Conservation (phyloP, 2,113 vertebrate genomes). For the Serilophus lunatus region DNA sequence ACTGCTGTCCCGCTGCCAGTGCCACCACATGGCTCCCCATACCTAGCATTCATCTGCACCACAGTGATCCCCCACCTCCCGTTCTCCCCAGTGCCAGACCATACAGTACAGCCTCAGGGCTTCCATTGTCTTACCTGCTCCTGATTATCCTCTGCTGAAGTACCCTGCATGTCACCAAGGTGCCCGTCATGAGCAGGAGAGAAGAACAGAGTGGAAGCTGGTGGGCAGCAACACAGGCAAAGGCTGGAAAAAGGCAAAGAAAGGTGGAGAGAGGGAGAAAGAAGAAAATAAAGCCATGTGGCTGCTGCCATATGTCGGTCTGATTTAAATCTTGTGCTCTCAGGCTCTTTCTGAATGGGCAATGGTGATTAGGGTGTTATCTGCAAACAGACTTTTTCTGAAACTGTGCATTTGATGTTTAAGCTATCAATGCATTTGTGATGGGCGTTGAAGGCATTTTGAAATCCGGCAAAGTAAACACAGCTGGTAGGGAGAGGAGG, state of each 20-base stretch:
- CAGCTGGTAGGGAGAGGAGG: not conserved
- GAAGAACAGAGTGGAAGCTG: not conserved
- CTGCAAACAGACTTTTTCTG: not conserved
- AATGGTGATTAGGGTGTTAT: not conserved
- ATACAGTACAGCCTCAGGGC: not conserved
- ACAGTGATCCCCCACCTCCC: not conserved
- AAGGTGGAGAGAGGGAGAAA: not conserved
- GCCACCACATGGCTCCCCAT: not conserved
- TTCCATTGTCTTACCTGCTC: not conserved
- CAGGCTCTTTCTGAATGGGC: not conserved
- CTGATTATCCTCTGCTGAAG: not conserved
- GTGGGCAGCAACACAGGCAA: not conserved
- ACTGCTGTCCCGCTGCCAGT: not conserved
- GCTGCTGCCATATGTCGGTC: accelerated
- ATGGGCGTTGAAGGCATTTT: not conserved
- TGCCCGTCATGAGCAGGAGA: not conserved
- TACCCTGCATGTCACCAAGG: accelerated
- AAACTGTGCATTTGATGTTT: not conserved
- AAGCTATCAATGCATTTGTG: not conserved
- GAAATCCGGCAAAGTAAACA: not conserved
- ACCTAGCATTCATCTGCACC: accelerated
- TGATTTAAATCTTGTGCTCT: not conserved
- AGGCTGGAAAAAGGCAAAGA: not conserved
- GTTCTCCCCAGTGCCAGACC: not conserved
- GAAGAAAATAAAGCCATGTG: not conserved